phyloP scores from a whole-genome alignment of 2,113 vertebrate species.

The Prionailurus viverrinus region DNA sequence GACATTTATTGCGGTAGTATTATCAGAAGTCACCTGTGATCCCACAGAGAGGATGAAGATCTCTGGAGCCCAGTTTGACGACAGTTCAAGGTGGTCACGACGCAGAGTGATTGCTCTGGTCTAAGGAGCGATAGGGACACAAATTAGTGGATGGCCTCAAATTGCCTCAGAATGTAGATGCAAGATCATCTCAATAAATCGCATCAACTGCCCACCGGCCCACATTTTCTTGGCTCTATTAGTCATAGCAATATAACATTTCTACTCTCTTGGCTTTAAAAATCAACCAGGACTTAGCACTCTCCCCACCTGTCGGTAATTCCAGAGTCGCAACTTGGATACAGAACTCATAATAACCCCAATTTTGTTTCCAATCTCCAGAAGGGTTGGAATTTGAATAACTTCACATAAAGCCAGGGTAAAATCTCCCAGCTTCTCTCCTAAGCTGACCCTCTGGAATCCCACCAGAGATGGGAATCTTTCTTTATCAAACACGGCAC shows the following conservation, averaged over 20 bases:
- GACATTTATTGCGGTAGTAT: neutral
- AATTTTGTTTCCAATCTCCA: neutral
- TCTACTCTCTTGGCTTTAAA: neutral
- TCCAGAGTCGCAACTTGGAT: neutral
- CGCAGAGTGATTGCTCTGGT: rapidly evolving
- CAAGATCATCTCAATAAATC: neutral
- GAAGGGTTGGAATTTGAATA: neutral
- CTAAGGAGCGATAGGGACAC: rapidly evolving
- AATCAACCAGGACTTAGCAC: neutral
- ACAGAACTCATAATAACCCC: neutral
- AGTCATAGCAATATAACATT: neutral
- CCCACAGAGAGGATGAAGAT: neutral
- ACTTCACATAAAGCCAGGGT: neutral
- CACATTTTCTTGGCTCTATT: neutral
- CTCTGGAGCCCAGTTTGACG: neutral
- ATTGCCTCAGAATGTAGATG: neutral
- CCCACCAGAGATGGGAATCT: neutral
- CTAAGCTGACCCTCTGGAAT: neutral
- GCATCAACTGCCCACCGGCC: neutral
- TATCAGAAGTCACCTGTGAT: neutral
- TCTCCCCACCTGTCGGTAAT: constrained; percentile 4
- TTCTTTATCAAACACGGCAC: neutral
- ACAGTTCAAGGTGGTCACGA: neutral
- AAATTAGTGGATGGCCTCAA: neutral
- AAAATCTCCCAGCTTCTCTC: neutral